These are phyloP conservation scores for Cichlasoma orientale DNA, from an alignment of 2,797 vertebrate species.

Conservation along the genomic window DNA sequence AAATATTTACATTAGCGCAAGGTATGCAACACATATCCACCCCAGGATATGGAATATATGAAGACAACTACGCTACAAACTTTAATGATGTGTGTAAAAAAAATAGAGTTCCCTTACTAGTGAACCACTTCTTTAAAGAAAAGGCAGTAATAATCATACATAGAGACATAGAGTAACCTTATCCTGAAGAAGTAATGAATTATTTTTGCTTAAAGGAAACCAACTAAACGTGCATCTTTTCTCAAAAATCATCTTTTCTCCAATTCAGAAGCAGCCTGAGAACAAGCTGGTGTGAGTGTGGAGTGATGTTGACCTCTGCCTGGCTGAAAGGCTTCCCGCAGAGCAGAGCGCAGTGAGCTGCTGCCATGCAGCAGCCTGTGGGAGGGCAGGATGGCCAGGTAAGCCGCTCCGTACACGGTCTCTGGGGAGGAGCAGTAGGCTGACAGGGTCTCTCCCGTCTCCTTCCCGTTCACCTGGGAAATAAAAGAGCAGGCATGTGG, in stretches of 20 bases:
- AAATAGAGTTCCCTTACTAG: not conserved
- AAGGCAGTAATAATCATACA: not conserved
- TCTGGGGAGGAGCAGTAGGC: constrained; percentile 91
- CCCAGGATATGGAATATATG: not conserved
- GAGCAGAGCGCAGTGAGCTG: constrained; percentile 78
- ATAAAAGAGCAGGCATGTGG: not conserved
- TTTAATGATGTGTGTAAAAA: not conserved
- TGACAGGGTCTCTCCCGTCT: constrained; percentile 85
- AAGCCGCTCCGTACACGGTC: constrained; percentile 89
- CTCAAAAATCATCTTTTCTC: not conserved
- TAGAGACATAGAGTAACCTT: not conserved
- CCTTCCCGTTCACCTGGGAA: constrained; percentile 84
- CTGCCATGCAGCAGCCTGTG: constrained; percentile 88
- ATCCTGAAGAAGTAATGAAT: not conserved
- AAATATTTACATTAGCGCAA: not conserved
- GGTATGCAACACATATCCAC: constrained; percentile 8
- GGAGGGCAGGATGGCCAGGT: constrained; percentile 86
- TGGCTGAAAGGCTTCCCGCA: constrained; percentile 78
- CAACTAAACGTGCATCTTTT: not conserved
- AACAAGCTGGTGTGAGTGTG: not conserved
- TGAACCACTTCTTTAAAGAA: not conserved
- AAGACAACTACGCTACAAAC: not conserved
- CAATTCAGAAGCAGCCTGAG: not conserved
- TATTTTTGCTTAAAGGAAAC: not conserved
- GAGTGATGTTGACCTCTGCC: constrained; percentile 81